Conservation (phyloP, 2,113 vertebrate genomes). For the Periophthalmus modestus region DNA sequence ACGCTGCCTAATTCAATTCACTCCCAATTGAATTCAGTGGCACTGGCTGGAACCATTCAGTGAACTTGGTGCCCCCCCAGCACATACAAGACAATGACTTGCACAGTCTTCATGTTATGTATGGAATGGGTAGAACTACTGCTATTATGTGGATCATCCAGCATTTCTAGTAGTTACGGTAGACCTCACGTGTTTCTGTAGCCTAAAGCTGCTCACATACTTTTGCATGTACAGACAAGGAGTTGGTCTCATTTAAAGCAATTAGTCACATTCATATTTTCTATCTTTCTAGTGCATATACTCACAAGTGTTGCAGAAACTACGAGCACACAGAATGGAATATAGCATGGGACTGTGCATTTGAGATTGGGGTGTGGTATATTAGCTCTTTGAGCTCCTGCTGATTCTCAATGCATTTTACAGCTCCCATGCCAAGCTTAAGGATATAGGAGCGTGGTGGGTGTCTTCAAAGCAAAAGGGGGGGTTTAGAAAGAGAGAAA, state of each 20-base stretch:
- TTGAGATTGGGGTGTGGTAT: constrained; percentile 4
- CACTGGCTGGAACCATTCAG: constrained; percentile 64
- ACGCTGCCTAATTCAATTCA: constrained; percentile 76
- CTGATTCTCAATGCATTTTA: constrained; percentile 42
- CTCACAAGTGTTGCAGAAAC: neutral
- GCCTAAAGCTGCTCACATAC: constrained; percentile 35
- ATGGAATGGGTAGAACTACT: neutral
- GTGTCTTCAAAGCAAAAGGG: constrained; percentile 21
- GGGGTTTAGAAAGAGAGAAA: constrained; percentile 6
- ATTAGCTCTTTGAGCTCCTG: constrained; percentile 41
- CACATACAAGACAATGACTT: constrained; percentile 8
- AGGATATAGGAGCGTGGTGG: constrained; percentile 38
- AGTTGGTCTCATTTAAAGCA: constrained; percentile 49
- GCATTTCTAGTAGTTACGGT: constrained; percentile 3
- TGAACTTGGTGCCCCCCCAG: constrained; percentile 17
- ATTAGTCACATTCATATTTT: constrained; percentile 51
- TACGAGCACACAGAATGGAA: constrained; percentile 1
- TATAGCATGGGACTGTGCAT: constrained; percentile 3
- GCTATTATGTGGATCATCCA: neutral
- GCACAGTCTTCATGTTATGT: constrained; percentile 27
- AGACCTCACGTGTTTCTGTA: constrained; percentile 26
- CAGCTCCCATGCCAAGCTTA: constrained; percentile 40
- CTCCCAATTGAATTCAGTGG: constrained; percentile 73
- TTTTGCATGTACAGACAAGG: constrained; percentile 21
- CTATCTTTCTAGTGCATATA: neutral